Conservation (phyloP, 2,113 vertebrate species). For the Leucopsar rothschildi region DNA sequence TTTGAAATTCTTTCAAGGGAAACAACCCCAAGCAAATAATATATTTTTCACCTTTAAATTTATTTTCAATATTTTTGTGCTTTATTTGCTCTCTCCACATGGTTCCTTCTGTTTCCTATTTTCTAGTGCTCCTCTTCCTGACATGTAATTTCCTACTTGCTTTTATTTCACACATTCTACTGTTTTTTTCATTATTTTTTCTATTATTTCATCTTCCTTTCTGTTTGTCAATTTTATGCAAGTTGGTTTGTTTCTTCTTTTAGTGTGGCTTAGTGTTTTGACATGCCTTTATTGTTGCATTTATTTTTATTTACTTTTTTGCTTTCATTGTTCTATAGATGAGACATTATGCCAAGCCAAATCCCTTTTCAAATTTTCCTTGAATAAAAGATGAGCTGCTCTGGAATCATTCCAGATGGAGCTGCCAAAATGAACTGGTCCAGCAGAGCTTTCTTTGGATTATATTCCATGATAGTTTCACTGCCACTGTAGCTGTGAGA, state of each 20-base stretch:
- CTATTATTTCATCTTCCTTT: conserved; percentile 43
- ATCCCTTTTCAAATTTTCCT: conserved; percentile 58
- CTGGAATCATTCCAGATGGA: conserved; percentile 49
- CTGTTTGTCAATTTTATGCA: conserved; percentile 38
- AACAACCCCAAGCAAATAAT: neutral
- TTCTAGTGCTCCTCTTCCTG: neutral
- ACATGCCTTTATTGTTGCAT: conserved; percentile 56
- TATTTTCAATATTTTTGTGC: conserved; percentile 36
- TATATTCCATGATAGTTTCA: neutral
- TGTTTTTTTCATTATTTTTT: conserved; percentile 20
- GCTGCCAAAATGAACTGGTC: conserved; percentile 42
- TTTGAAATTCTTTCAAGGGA: neutral
- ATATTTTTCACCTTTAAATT: conserved; percentile 27
- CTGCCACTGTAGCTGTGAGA: neutral
- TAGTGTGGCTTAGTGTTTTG: neutral
- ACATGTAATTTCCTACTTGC: conserved; percentile 31
- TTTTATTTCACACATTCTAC: neutral
- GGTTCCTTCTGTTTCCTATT: neutral
- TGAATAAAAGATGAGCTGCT: conserved; percentile 65
- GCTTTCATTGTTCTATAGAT: conserved; percentile 37
- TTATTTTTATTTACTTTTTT: conserved; percentile 63
- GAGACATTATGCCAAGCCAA: conserved; percentile 54
- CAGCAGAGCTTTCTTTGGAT: conserved; percentile 31
- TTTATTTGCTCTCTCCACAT: conserved; percentile 38
- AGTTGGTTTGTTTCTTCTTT: neutral